Base-by-base conservation (phyloP, 2,888 invertebrate genomes). In the Himalopsyche japonica region DNA sequence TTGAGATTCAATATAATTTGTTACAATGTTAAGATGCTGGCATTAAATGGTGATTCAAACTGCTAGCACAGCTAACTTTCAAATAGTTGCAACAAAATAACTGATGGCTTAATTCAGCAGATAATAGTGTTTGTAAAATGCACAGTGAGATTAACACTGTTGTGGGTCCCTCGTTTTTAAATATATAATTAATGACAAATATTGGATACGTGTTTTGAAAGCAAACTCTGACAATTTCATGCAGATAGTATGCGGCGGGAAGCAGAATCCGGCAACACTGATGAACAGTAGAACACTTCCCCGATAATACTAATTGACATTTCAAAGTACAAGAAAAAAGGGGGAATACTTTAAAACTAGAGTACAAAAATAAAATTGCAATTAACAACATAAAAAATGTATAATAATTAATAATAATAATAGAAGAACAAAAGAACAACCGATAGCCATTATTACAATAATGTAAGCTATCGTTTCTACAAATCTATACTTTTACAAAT, bases 341-440 rank as follows among this genome's bases (percentile, higher is more conserved):
- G 70, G n/a, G 27, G 70, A 70, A 70, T 70, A 70, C 70, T 77
- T 77, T 37, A 77, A 77, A 34, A 77, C 34, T 77, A 77, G 77
- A 37, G 37, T 85, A 85, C 80, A 85, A 85, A 85, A 85, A 85
- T 85, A 85, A 81, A 85, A 85, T 85, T 82, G 85, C 78, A 82
- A 85, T 81, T 57, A 70, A 82, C 43, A 85, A 84, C 76, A 79
- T 79, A 81, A 78, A 49, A 48, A 12, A 70, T 70, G 5, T 57
- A 57, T 70, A 70, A n/a, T n/a, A n/a, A n/a, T 70, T 30, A 70
- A 30, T 70, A 70, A 10, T 70, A 70, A 70, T 70, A 70, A 70
- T 70, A 70, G 27, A 70, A 70, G 70, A 70, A 70, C 70, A 70
- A 70, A 70, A 70, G 30, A 27, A n/a, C n/a, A n/a, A 30, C 70